Percentiles rank a stretch among this genome's conserved stretches.
Conservation (phyloP, 2,113 vertebrate genomes). For the Phrynosoma platyrhinos region DNA sequence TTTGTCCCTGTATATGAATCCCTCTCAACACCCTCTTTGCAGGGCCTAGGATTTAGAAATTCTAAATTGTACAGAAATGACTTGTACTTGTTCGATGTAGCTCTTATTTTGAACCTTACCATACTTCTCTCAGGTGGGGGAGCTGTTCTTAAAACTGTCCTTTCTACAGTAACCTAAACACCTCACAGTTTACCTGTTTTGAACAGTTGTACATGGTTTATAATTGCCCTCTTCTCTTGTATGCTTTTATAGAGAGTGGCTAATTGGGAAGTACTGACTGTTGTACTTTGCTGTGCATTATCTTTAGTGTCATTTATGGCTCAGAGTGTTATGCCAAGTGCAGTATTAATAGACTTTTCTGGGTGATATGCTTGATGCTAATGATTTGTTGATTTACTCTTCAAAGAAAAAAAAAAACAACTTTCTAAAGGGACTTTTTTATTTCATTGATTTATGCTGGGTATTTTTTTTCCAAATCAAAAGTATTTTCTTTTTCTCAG, state of each 20-base stretch:
- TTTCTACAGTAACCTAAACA: background rate
- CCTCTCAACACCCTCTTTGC: background rate
- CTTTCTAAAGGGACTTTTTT: conserved; percentile 53
- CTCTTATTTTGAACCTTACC: conserved; percentile 41
- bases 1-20: background rate
- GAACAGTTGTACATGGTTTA: conserved; percentile 37
- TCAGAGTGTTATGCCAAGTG: conserved; percentile 44
- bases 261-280: conserved; percentile 59
- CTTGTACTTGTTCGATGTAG: conserved; percentile 37
- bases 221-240: conserved; percentile 64
- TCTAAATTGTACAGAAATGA: conserved; percentile 15
- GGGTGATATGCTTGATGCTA: conserved; percentile 59
- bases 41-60: background rate
- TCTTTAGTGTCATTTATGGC: conserved; percentile 65
- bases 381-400: conserved; percentile 61
- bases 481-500: conserved; percentile 47
- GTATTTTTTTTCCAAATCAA: conserved; percentile 40
- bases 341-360: conserved; percentile 55
- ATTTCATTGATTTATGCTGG: conserved; percentile 29
- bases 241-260: conserved; percentile 55
- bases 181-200: conserved; percentile 14
- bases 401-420: conserved; percentile 26
- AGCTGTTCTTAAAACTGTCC: background rate
- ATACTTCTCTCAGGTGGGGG: background rate
- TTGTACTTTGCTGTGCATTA: conserved; percentile 51